phyloP scores from a whole-genome alignment of 2,888 invertebrate genomes.

The Flexamia atlantica region DNA sequence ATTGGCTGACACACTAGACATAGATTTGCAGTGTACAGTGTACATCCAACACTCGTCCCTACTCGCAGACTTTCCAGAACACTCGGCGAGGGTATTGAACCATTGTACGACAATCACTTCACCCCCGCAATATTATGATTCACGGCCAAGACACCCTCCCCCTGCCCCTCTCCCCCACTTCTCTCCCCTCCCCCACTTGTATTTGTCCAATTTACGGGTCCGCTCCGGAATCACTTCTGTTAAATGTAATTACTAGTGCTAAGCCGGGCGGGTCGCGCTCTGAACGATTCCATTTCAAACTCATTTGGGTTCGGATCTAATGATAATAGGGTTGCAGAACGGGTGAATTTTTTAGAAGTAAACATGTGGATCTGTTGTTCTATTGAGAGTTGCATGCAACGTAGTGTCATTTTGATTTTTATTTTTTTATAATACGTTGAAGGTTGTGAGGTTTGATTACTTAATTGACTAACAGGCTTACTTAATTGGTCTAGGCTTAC shows the following conservation, averaged over 20 bases:
- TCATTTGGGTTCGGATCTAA: slow-evolving; percentile 24
- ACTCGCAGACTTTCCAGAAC: too few relatives aligned
- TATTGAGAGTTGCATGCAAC: too few relatives aligned
- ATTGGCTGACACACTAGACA: too few relatives aligned
- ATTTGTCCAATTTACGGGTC: slow-evolving; percentile 58
- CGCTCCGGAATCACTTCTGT: slow-evolving; percentile 60
- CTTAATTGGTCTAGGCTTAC: too few relatives aligned
- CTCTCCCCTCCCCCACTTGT: slow-evolving; percentile 66
- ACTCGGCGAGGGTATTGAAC: slow-evolving; percentile 67
- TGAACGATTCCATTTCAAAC: slow-evolving; percentile 49
- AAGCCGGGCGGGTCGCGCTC: not conserved
- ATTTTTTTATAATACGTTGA: too few relatives aligned
- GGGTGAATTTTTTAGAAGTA: not conserved
- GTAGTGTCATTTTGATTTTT: too few relatives aligned
- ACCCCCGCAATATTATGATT: slow-evolving; percentile 77
- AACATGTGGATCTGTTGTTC: not conserved
- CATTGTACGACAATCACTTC: slow-evolving; percentile 69
- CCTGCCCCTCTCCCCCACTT: slow-evolving; percentile 51
- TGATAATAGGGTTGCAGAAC: slow-evolving; percentile 14
- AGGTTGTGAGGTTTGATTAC: too few relatives aligned
- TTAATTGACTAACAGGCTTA: too few relatives aligned
- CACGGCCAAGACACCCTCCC: slow-evolving; percentile 73
- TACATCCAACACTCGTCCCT: too few relatives aligned
- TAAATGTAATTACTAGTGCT: slow-evolving; percentile 50
- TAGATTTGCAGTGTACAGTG: too few relatives aligned